Conservation (phyloP, 2,888 invertebrate species). For the Aspidiotus rigidus region DNA sequence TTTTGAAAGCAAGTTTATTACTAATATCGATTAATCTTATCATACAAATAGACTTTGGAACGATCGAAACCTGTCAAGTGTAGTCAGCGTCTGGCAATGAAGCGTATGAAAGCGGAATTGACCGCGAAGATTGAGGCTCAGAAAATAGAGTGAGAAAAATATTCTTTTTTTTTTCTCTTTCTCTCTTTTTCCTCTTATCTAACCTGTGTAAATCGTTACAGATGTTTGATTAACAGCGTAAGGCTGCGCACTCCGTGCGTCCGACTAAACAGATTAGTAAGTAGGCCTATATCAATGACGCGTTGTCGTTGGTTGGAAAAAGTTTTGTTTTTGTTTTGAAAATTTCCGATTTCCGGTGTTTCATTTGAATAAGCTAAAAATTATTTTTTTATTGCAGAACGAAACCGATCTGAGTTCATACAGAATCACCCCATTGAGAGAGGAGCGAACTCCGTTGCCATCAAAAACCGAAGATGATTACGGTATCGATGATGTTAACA, state of each 20-base stretch:
- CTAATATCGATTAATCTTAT: too few relatives aligned
- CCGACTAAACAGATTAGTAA: background rate
- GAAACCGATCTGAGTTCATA: conserved; percentile 12
- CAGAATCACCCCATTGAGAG: conserved; percentile 21
- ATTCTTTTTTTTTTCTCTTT: background rate
- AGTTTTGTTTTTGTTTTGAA: too few relatives aligned
- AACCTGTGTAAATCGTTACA: background rate
- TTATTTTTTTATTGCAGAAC: conserved; percentile 8
- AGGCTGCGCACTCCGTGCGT: background rate
- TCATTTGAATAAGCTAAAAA: background rate
- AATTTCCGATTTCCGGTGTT: background rate
- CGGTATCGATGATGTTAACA: conserved; percentile 23
- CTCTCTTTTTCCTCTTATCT: background rate
- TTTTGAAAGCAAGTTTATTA: too few relatives aligned
- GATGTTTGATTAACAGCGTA: background rate
- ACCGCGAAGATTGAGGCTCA: too few relatives aligned
- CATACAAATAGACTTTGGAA: too few relatives aligned
- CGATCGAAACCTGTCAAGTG: too few relatives aligned
- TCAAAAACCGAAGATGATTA: conserved; percentile 18
- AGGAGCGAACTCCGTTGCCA: conserved; percentile 4
- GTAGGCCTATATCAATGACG: background rate
- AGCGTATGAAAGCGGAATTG: too few relatives aligned
- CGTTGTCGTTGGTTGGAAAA: background rate
- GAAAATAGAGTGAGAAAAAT: too few relatives aligned
- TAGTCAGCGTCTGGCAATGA: too few relatives aligned